phyloP scores from a whole-genome alignment of 2,113 vertebrate species.

The Lagenorhynchus albirostris region DNA sequence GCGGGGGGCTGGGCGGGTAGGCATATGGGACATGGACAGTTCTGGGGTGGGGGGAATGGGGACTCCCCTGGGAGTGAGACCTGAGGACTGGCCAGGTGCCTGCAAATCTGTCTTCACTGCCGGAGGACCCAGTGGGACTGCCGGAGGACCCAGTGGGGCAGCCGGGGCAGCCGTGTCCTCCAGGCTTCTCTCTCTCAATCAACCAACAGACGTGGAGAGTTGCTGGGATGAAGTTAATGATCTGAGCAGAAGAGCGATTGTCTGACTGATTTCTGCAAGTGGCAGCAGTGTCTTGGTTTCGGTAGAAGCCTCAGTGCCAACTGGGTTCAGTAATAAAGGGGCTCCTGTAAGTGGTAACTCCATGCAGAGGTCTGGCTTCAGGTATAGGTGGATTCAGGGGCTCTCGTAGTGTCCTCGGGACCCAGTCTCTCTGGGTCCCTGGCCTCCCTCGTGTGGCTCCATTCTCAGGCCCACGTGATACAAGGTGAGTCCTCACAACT shows the following conservation, averaged over 20 bases:
- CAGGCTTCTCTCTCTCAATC: background rate
- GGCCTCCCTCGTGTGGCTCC: background rate
- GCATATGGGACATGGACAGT: background rate
- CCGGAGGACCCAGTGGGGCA: background rate
- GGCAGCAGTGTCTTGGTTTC: accelerated
- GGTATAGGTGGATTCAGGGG: background rate
- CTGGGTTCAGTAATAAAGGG: background rate
- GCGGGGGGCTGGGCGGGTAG: background rate
- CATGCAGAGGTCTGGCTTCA: background rate
- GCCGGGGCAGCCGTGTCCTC: background rate
- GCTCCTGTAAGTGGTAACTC: background rate
- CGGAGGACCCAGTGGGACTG: background rate
- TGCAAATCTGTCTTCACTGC: accelerated
- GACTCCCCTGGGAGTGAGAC: background rate
- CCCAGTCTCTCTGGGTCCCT: background rate
- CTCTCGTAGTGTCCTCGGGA: background rate
- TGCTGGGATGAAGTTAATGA: background rate
- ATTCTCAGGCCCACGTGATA: background rate
- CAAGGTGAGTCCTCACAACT: background rate
- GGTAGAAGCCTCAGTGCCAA: background rate
- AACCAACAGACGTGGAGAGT: background rate
- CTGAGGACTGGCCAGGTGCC: background rate
- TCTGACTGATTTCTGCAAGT: background rate
- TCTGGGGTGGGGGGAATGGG: background rate
- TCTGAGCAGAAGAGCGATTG: background rate